Percentiles rank a stretch among this genome's conserved stretches.
These are phyloP conservation scores for Augiades crinisus DNA, from an alignment of 2,888 invertebrate genomes.

Conservation along the genomic window DNA sequence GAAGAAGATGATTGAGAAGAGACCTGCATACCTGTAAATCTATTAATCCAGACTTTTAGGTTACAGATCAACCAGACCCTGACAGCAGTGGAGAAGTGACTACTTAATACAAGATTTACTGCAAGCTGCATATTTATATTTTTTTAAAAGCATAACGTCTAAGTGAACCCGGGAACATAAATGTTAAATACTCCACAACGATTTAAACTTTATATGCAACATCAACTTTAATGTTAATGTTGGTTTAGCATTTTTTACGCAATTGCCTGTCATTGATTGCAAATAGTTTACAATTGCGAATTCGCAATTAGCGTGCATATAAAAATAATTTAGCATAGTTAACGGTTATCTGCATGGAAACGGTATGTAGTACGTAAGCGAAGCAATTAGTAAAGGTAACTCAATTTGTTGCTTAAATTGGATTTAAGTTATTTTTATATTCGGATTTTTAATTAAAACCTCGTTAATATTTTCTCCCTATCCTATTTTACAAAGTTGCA, in stretches of 20 bases:
- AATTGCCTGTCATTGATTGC: conserved; percentile 6
- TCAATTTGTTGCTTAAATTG: conserved; percentile 1
- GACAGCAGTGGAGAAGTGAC: too few species aligned
- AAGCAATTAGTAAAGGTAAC: conserved; percentile 16
- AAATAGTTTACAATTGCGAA: conserved; percentile 8
- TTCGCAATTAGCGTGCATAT: conserved; percentile 6
- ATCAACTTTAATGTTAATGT: conserved; percentile 5
- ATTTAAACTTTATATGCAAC: conserved; percentile 6
- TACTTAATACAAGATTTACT: too few species aligned
- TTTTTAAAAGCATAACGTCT: too few species aligned
- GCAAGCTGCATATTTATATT: too few species aligned
- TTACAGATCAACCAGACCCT: too few species aligned
- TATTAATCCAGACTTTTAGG: too few species aligned
- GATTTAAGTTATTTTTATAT: neutral
- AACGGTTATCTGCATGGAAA: conserved; percentile 6
- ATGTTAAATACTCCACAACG: neutral
- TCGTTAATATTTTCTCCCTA: too few species aligned
- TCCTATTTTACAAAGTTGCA: too few species aligned
- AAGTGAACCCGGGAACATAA: too few species aligned
- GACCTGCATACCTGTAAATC: too few species aligned
- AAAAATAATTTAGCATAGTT: conserved; percentile 1
- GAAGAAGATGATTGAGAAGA: too few species aligned
- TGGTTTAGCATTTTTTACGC: neutral
- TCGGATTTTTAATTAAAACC: neutral
- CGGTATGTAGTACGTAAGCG: neutral